Percentiles rank a stretch among this genome's conserved stretches.
phyloP scores from a whole-genome alignment of 2,113 vertebrate species.

The Calonectris borealis region DNA sequence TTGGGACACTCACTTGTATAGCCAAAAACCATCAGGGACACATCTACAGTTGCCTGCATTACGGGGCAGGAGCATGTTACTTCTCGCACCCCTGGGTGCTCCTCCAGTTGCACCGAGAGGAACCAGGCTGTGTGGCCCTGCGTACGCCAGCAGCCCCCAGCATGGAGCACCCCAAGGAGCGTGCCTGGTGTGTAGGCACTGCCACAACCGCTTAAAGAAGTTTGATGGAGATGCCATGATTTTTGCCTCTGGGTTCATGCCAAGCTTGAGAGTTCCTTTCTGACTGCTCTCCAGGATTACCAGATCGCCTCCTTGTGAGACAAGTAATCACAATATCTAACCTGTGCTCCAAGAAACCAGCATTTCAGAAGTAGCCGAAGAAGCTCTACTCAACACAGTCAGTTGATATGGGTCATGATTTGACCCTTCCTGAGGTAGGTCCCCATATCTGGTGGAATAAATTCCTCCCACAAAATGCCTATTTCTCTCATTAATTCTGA shows the following conservation, averaged over 20 bases:
- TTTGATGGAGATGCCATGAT: neutral
- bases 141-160: neutral
- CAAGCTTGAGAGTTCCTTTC: neutral
- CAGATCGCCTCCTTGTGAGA: neutral
- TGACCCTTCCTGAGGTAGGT: neutral
- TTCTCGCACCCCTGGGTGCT: fast-evolving
- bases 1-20: neutral
- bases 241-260: neutral
- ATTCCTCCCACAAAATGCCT: neutral
- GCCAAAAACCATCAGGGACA: neutral
- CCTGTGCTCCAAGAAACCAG: neutral
- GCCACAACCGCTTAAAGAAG: neutral
- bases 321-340: neutral
- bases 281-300: neutral
- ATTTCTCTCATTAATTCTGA: neutral
- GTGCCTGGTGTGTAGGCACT: neutral
- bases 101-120: neutral
- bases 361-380: neutral
- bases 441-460: neutral
- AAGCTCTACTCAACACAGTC: neutral
- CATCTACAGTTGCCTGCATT: neutral
- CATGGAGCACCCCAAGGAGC: neutral
- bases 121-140: neutral
- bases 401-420: neutral
- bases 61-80: neutral